phyloP scores from a whole-genome alignment of 2,797 vertebrate genomes.

The Trematomus bernacchii region DNA sequence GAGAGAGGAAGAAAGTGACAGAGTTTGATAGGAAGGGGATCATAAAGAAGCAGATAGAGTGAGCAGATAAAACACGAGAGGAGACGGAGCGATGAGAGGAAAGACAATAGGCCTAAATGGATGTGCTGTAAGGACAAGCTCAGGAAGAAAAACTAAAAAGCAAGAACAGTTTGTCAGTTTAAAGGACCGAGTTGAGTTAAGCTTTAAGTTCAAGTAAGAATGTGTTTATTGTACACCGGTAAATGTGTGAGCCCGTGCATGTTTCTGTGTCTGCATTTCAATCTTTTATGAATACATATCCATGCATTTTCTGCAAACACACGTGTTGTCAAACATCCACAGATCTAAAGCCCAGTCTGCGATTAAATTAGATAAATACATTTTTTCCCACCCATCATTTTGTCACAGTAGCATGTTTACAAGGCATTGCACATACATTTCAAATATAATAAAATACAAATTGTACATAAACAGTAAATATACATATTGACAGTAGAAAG shows the following conservation, averaged over 20 bases:
- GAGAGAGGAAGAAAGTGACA: constrained; percentile 39
- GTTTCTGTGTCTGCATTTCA: too few species aligned
- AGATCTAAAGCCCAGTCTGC: neutral
- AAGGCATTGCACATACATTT: too few species aligned
- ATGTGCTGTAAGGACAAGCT: constrained; percentile 10
- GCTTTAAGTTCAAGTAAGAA: neutral
- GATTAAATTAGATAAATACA: too few species aligned
- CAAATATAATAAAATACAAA: too few species aligned
- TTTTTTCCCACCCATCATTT: too few species aligned
- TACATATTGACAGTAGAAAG: too few species aligned
- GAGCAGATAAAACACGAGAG: constrained; percentile 52
- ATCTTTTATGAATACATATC: neutral
- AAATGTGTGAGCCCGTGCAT: neutral
- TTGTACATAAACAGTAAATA: too few species aligned
- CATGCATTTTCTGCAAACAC: neutral
- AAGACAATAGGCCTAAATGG: constrained; percentile 41
- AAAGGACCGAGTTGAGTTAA: constrained; percentile 1
- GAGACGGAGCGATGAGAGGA: constrained; percentile 34
- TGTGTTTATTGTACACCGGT: too few species aligned
- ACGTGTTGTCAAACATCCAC: neutral
- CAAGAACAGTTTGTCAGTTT: neutral
- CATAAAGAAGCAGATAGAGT: constrained; percentile 49
- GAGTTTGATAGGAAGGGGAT: constrained; percentile 62
- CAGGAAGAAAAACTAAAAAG: constrained; percentile 21
- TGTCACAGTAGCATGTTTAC: too few species aligned